Conservation (phyloP, 2,797 vertebrate genomes). For the Pachyuromys duprasi region DNA sequence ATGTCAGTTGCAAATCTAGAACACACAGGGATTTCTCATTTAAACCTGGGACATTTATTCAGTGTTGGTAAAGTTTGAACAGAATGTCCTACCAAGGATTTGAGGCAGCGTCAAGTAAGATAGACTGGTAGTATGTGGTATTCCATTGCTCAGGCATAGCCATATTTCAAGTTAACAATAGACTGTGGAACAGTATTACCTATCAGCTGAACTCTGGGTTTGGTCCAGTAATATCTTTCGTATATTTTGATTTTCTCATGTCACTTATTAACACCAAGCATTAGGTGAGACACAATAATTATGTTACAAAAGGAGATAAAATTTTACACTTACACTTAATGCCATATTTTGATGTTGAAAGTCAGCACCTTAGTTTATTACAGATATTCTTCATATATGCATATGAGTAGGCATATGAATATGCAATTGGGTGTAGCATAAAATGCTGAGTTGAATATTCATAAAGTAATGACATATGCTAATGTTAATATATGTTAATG, state of each 20-base stretch:
- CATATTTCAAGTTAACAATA: not conserved
- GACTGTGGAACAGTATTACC: not conserved
- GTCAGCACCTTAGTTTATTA: not conserved
- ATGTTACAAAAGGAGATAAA: not conserved
- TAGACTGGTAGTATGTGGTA: fast-evolving
- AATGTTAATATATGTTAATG: not conserved
- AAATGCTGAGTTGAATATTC: not conserved
- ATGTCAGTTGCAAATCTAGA: not conserved
- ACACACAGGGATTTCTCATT: not conserved
- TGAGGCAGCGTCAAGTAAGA: not conserved
- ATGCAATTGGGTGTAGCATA: not conserved
- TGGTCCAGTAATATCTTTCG: not conserved
- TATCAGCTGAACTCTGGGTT: not conserved
- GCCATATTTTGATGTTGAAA: slow-evolving; percentile 7
- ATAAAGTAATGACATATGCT: not conserved
- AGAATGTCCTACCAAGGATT: not conserved
- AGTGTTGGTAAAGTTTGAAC: not conserved
- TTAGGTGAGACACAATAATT: not conserved
- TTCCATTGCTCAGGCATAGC: not conserved
- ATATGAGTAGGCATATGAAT: not conserved
- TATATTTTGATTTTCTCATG: not conserved
- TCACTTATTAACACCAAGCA: not conserved
- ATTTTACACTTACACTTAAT: not conserved
- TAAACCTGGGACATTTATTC: slow-evolving; percentile 25
- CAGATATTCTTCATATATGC: not conserved